Base-by-base conservation (phyloP, 2,888 invertebrate genomes). In the Nymphalis c-album region DNA sequence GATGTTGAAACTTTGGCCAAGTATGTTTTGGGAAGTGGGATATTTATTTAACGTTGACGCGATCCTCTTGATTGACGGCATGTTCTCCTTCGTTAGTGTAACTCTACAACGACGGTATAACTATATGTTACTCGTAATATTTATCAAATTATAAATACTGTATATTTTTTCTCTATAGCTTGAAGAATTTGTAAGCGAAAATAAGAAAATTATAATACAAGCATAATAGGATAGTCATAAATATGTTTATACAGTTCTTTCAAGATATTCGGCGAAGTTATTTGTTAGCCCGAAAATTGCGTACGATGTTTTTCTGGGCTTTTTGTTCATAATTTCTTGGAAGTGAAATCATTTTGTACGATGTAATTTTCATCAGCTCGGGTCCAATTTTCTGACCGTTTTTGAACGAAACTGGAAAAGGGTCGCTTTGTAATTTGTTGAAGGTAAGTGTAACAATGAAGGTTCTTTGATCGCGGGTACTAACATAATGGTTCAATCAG, bases 381-480 rank as follows among this genome's bases (percentile, higher is more conserved):
- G 45, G 48, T 20, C 59, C 26, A 59, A 69, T 60, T 63, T 65
- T 50, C 35, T 45, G 58, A 48, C 51, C 64, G 48, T 53, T 70
- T 70, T 67, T 64, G 35, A 61, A 51, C 18, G 46, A 63, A 57
- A 61, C 57, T 40, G 58, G 22, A 31, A 22, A 67, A 67, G 60
- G 67, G 70, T 67, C 67, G 47, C 63, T 61, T 59, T 58, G 64
- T 64, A 67, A 70, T 64, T 67, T 64, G 61, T 64, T 55, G 58
- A 47, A 67, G 64, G 60, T 57, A 64, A 64, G 58, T 60, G 66
- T 64, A 62, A 67, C 61, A 64, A 64, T 64, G 48, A 58, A 35
- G 60, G 45, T 22, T 45, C 50, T 64, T 64, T 67, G 22, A 57
- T 67, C 62, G 62, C 45, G 46, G 50, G 58, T 46, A 20, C 26